These are phyloP conservation scores for Sitta carolinensis DNA, from an alignment of 2,797 vertebrate species.

Conservation along the genomic window DNA sequence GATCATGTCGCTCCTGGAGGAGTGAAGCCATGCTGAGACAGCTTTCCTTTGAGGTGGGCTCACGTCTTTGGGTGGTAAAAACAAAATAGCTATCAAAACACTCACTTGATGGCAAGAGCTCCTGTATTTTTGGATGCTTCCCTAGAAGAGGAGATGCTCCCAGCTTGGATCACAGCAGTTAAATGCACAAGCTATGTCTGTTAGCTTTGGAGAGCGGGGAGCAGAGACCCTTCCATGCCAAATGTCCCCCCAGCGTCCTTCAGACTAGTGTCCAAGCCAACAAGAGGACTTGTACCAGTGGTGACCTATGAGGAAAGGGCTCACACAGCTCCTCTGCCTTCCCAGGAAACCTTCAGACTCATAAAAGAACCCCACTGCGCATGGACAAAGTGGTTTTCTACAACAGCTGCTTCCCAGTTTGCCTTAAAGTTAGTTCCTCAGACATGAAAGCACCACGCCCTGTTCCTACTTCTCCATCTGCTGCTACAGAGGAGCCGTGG, in stretches of 20 bases:
- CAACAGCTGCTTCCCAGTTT: background rate
- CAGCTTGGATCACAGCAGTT: background rate
- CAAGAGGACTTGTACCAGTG: background rate
- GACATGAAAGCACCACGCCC: background rate
- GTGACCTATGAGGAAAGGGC: background rate
- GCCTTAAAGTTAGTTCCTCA: background rate
- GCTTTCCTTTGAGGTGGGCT: background rate
- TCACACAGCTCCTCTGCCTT: background rate
- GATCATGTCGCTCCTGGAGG: background rate
- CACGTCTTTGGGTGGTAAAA: background rate
- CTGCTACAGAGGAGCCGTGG: background rate
- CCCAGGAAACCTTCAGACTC: background rate
- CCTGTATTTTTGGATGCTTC: background rate
- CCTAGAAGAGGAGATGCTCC: background rate
- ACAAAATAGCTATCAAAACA: background rate
- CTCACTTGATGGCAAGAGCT: background rate
- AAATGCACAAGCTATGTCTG: background rate
- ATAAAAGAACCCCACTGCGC: fast-evolving
- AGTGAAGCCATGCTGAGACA: fast-evolving
- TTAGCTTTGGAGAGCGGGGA: background rate
- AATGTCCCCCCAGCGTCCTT: background rate
- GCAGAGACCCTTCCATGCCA: fast-evolving
- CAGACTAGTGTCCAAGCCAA: background rate
- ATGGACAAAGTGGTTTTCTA: background rate
- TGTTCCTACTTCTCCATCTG: slow-evolving; percentile 8